Base-by-base conservation (phyloP, 1,140 invertebrate species). In the Sinonovacula constricta region DNA sequence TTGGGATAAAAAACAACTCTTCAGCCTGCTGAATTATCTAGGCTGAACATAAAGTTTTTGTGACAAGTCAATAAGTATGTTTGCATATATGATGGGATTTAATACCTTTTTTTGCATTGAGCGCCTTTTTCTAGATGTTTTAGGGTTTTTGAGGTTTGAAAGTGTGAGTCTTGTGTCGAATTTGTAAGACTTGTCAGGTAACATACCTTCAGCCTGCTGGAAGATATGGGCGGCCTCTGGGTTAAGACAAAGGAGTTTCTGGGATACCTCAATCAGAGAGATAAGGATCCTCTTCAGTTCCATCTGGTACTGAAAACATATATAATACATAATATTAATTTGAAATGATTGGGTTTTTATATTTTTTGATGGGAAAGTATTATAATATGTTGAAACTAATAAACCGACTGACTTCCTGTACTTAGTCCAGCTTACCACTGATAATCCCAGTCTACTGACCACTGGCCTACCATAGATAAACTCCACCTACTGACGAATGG, bases 211-310 rank as follows among this genome's bases (percentile, higher is more conserved):
- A 57, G 89, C 88, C 62, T 90, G 85, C 67, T 87, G 83, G 75
- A 90, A 90, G 28, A 90, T 86, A 65, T 89, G 88, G 26, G 85
- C 86, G 31, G 93, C 92, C 70, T 94, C 92, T 45, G 92, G 90
- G 86, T 93, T 94, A 30, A 93, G 87, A 81, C 92, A 92, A 18
- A 94, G 86, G 62, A 94, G 89, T 81, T 92, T 93, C 49, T 94
- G 92, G 59, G 94, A 94, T 26, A 93, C 92, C 86, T 93, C 92
- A 7, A 94, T 92, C 34, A 95, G 89, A 0, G 94, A 93, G 63
- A 94, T 92, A 14, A 95, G 89, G 66, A 94, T 94, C 88, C 93
- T 93, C 33, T 92, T 88, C 33, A 94, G 89, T 86, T 94, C 93
- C 83, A 90, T 91, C 81, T 94, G 93, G 91, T 94, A 94, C 93